Conservation (phyloP, 2,113 vertebrate species). For the Anguilla japonica region DNA sequence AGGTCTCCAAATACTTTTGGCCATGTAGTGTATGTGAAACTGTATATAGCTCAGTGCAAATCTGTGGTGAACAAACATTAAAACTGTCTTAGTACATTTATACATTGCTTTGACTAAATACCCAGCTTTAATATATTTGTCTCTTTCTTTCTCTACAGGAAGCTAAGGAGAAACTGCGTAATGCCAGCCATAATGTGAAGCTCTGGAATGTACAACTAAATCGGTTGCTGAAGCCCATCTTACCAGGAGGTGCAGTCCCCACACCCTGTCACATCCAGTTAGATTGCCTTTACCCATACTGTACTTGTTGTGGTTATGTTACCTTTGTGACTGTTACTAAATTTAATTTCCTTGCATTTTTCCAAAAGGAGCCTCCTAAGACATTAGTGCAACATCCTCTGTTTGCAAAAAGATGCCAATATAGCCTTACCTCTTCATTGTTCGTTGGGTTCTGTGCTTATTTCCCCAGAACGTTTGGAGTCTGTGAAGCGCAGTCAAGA, state of each 20-base stretch:
- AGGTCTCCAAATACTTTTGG: no score
- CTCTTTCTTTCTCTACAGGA: constrained; percentile 49
- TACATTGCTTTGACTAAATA: not conserved
- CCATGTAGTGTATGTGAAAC: not conserved
- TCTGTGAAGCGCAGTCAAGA: constrained; percentile 46
- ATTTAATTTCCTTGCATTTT: not conserved
- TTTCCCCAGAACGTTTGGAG: constrained; percentile 56
- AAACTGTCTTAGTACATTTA: not conserved
- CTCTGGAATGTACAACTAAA: constrained; percentile 76
- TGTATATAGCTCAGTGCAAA: not conserved
- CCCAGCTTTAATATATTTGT: not conserved
- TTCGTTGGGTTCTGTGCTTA: constrained; percentile 6
- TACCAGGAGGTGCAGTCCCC: constrained; percentile 61
- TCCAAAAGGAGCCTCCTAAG: not conserved
- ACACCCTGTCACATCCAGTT: not conserved
- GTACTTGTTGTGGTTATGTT: not conserved
- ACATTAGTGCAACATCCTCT: no score
- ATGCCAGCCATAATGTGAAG: constrained; percentile 63
- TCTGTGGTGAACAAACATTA: not conserved
- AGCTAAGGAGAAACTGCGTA: constrained; percentile 61
- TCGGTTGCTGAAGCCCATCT: constrained; percentile 70
- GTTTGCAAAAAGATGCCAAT: not conserved
- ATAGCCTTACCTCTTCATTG: not conserved
- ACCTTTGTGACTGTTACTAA: no score
- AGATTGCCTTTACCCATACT: not conserved